phyloP scores from a whole-genome alignment of 2,113 vertebrate genomes.

The Tachycineta bicolor region DNA sequence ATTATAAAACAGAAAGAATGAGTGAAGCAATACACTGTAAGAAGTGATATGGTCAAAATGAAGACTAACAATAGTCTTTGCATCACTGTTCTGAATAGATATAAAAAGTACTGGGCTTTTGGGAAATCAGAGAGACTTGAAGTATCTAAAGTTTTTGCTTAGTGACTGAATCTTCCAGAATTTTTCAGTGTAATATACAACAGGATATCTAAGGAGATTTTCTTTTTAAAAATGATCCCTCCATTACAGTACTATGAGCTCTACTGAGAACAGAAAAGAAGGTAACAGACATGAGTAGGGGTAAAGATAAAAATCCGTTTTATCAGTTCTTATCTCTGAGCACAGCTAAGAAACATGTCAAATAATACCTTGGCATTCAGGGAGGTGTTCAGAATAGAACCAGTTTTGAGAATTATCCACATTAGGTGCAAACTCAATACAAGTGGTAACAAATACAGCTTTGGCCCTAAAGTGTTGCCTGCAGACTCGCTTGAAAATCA shows the following conservation, averaged over 20 bases:
- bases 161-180: neutral
- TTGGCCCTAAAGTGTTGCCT: neutral
- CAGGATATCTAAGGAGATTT: neutral
- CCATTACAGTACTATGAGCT: neutral
- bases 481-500: neutral
- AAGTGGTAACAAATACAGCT: neutral
- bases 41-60: neutral
- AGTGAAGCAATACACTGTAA: neutral
- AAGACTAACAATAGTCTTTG: neutral
- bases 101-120: neutral
- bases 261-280: neutral
- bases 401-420: neutral
- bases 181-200: neutral
- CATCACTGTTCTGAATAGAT: neutral
- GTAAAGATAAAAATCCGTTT: neutral
- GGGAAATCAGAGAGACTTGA: neutral
- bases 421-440: neutral
- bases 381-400: neutral
- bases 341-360: neutral
- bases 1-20: neutral
- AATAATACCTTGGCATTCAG: neutral
- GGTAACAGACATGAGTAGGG: neutral
- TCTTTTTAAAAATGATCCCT: neutral
- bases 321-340: neutral
- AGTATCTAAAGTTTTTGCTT: neutral